Base-by-base conservation (phyloP, 2,113 vertebrate species). In the Carlito syrichta region DNA sequence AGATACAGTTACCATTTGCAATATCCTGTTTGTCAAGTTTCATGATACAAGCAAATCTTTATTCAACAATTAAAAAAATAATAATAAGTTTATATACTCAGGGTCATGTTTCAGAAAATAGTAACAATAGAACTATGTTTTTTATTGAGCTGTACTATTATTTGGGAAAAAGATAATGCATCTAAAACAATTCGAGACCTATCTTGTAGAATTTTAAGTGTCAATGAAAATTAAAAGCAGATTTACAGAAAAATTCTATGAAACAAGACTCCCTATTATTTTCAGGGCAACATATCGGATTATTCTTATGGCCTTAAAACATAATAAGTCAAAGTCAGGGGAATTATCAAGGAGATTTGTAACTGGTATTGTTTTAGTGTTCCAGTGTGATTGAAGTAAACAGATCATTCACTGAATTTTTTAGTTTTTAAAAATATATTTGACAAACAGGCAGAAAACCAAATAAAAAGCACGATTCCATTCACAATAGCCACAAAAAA, bases 381-480 rank as follows among this genome's bases (percentile, higher is more conserved):
- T 48, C 69, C 35, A 45, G 11, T 23, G 20, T 45, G 35, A 56
- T 54, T 50, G 78, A 38, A 79, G 48, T 19, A 82, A 58, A 35
- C 27, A 86, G 50, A 56, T 73, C 71, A 27, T 40, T 52, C 40
- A 22, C n/a, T 79, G 54, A 48, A 23, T 17, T 60, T 68, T 94
- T 74, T 50, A 69, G 43, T 91, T 91, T 81, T 85, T n/a, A 91
- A 84, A 93, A 86, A 82, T 52, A 87, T 69, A 68, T n/a, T 85
- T 79, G 91, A 79, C 30, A n/a, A n/a, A n/a, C n/a, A n/a, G n/a
- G n/a, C n/a, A n/a, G n/a, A n/a, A n/a, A n/a, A n/a, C n/a, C n/a
- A n/a, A n/a, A n/a, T n/a, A n/a, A n/a, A n/a, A n/a, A n/a, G n/a
- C n/a, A n/a, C n/a, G n/a, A n/a, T n/a, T n/a, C n/a, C n/a, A n/a